phyloP scores from a whole-genome alignment of 64 coral and sea anemone species.

The Hydrozoanthus tunicans region DNA sequence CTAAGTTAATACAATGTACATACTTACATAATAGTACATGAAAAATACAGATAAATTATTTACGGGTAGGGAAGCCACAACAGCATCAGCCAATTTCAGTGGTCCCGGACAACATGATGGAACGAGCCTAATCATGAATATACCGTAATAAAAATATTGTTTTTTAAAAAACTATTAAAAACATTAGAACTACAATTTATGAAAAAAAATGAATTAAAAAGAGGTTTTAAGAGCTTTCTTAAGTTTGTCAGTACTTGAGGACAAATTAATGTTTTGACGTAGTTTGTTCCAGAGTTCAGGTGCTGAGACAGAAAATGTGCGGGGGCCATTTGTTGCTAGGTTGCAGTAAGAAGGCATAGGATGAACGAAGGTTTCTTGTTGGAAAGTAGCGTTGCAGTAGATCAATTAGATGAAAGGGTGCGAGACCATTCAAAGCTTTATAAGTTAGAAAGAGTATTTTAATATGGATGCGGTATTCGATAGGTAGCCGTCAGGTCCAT shows the following conservation, averaged over 20 bases:
- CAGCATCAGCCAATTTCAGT: no score
- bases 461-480: constrained; percentile 35
- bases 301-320: constrained; percentile 17
- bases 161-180: no score
- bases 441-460: neutral
- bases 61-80: no score
- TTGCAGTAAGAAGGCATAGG: neutral
- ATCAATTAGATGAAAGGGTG: neutral
- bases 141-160: no score
- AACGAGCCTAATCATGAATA: no score
- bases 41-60: no score
- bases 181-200: no score
- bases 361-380: constrained; percentile 10
- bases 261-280: neutral
- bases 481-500: neutral
- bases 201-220: neutral
- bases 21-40: no score
- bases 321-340: neutral
- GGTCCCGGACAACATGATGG: no score
- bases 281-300: constrained; percentile 48
- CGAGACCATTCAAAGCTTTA: neutral
- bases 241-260: neutral
- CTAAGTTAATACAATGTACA: no score
- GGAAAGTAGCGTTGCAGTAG: neutral
- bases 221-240: neutral